Evolutionary conservation across 2,113 vertebrate genomes (phyloP), one percentile per base, ranked within the genome.

Genomic region (Syrmaticus mikado): DNA sequence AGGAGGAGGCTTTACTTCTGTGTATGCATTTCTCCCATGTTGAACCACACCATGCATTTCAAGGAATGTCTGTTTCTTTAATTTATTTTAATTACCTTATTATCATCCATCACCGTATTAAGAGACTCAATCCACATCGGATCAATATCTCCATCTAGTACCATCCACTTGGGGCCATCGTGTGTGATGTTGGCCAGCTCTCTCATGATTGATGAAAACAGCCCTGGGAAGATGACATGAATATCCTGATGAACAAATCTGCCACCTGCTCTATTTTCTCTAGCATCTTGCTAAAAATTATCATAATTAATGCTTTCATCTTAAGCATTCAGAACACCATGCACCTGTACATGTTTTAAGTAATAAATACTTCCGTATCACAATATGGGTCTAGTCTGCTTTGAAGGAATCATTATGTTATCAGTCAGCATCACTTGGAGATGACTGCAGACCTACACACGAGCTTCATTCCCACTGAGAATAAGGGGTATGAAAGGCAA

Each of bases 61-160:
- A 66, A 64, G 67, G 79, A 85, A 75, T 12, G 55, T 18, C 53
- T 15, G 19, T 15, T 78, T 13, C 75, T 74, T 45, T 60, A 74
- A 34, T 45, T 85, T 32, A 8, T 21, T 15, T 38, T 57, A 57
- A 45, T 92, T 98, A 99, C 99, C 99, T 99, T 99, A 97, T 99
- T 99, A 96, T 99, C 99, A 96, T 99, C 99, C 99, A 99, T 99
- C 96, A 99, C 99, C 4, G 99, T 99, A 97, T 99, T 99, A 68
- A 99, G 98, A 78, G 99, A 99, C 89, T 99, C 99, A 79, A 99
- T 99, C 99, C 99, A 99, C 99, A 99, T 99, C 0, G 99, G 99
- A 96, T 99, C 99, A 89, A 99, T 99, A 97, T 99, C 99, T 30
- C 99, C 99, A 92, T 99, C 99, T 80, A 99, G 95, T 40, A 99